A percentile compares a stretch with the other conserved stretches of the same genome.
These are phyloP conservation scores for Aleadryas rufinucha DNA, from an alignment of 2,113 vertebrate genomes.

Conservation along the genomic window DNA sequence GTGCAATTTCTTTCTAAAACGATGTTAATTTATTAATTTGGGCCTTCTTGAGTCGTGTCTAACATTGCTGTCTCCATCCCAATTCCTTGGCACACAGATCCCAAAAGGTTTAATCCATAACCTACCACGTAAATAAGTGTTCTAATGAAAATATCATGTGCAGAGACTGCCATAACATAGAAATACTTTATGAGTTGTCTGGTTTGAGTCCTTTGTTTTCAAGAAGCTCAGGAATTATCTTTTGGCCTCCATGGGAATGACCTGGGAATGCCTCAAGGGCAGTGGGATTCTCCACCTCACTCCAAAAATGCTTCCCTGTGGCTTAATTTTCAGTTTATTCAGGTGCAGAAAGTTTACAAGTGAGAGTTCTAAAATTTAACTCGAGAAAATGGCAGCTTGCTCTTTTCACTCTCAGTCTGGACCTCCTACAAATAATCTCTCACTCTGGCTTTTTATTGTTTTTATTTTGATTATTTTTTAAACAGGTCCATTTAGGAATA, in stretches of 20 bases:
- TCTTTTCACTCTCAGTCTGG: neutral
- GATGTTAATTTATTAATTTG: too few species aligned
- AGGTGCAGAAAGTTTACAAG: neutral
- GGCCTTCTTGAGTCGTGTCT: neutral
- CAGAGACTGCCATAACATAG: fast-evolving
- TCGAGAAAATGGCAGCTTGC: neutral
- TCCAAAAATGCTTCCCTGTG: neutral
- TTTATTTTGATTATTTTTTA: neutral
- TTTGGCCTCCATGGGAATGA: neutral
- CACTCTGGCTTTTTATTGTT: neutral
- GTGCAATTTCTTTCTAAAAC: neutral
- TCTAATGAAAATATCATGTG: neutral
- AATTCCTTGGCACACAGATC: neutral
- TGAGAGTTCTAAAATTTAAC: neutral
- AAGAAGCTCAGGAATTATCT: neutral
- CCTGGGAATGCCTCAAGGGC: neutral
- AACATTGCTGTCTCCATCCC: neutral
- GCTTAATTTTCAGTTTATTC: neutral
- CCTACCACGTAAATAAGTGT: neutral
- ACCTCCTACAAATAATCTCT: neutral
- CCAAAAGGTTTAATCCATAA: neutral
- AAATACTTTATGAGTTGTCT: neutral
- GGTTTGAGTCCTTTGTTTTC: neutral
- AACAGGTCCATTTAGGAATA: neutral
- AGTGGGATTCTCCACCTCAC: fast-evolving